Percentiles rank a stretch among this genome's conserved stretches.
Evolutionary conservation across 2,113 vertebrate genomes (phyloP).

Genomic region (Gorsachius goisagi): DNA sequence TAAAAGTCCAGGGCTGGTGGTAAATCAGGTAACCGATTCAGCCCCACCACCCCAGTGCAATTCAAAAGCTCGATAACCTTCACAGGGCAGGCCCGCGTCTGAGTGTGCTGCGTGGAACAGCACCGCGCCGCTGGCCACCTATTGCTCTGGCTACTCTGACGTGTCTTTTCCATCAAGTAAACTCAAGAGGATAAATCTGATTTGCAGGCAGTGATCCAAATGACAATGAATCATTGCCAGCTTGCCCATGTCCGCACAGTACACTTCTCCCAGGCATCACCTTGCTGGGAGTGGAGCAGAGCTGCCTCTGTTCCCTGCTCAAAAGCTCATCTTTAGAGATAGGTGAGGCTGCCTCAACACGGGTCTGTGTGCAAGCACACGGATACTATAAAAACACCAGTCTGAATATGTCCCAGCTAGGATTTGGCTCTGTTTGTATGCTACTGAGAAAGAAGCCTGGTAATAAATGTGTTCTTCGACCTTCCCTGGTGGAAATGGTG

Average conservation of each 20-base stretch:
- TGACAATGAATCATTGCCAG: neutral
- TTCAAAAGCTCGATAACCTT: neutral
- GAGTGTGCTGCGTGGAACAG: neutral
- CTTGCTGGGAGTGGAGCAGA: neutral
- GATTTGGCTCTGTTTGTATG: neutral
- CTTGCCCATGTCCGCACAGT: fast-evolving
- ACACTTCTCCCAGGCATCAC: neutral
- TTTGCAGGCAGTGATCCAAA: neutral
- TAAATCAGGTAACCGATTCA: neutral
- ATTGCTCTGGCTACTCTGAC: neutral
- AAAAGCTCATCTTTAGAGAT: neutral
- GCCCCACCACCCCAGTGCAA: neutral
- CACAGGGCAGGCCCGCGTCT: neutral
- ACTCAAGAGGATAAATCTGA: neutral
- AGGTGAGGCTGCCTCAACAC: neutral
- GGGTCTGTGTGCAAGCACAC: neutral
- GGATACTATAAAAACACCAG: neutral
- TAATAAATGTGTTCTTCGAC: neutral
- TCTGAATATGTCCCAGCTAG: neutral
- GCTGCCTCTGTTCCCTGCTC: neutral
- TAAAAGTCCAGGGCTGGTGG: neutral
- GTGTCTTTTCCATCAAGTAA: neutral
- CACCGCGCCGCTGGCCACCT: neutral
- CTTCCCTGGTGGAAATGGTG: fast-evolving
- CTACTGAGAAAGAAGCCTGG: neutral